Conservation (phyloP, 2,888 invertebrate species). For the Stenolophus ochropezus region DNA sequence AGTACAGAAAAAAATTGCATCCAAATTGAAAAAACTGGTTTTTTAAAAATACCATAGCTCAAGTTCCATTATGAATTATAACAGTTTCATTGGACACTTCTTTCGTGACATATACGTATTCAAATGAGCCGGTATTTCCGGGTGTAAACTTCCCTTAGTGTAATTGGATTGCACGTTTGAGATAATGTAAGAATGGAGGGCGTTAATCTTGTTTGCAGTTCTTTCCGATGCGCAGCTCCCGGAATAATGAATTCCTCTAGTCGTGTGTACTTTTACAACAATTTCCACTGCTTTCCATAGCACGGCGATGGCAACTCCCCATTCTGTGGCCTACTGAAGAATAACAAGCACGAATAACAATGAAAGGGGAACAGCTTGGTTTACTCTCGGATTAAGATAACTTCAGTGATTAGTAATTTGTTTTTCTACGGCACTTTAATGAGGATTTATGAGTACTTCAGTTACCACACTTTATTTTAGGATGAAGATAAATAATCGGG, state of each 20-base stretch:
- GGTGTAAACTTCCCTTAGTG: background rate
- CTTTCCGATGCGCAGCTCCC: conserved; percentile 48
- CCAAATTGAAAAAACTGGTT: background rate
- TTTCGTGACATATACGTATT: background rate
- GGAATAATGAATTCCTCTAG: conserved; percentile 46
- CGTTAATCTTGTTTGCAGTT: conserved; percentile 56
- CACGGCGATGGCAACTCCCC: background rate
- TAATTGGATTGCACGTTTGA: conserved; percentile 53
- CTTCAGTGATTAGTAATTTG: conserved; percentile 44
- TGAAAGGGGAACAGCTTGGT: conserved; percentile 13
- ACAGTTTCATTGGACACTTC: background rate
- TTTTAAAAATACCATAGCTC: too few species aligned
- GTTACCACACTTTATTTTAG: background rate
- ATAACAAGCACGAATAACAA: conserved; percentile 19
- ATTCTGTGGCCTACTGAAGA: conserved; percentile 10
- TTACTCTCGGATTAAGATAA: conserved; percentile 42
- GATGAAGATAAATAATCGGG: background rate
- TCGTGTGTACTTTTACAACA: conserved; percentile 49
- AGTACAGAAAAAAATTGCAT: too few species aligned
- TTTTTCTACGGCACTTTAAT: conserved; percentile 1
- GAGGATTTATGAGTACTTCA: conserved; percentile 3
- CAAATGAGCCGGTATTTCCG: background rate
- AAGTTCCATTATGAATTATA: too few species aligned
- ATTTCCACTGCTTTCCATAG: background rate
- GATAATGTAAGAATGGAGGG: conserved; percentile 48